Evolutionary conservation across 2,113 vertebrate species (phyloP).

Genomic region (Scomber scombrus): DNA sequence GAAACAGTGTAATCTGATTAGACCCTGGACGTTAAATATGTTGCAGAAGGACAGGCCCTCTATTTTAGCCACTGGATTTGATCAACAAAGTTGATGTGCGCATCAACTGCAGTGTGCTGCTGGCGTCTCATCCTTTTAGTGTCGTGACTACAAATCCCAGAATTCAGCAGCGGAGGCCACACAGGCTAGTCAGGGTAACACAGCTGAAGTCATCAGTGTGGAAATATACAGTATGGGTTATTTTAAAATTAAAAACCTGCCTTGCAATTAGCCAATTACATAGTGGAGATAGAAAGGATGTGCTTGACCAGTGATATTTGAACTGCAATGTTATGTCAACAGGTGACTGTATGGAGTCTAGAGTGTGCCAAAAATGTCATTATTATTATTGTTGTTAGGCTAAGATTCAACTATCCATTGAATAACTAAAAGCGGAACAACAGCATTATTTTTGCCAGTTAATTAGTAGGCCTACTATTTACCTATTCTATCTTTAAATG

Average conservation of each 20-base stretch:
- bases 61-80: neutral
- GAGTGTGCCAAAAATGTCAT: neutral
- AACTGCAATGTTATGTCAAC: neutral
- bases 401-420: too few species aligned
- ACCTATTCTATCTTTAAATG: too few species aligned
- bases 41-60: neutral
- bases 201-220: neutral
- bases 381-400: too few species aligned
- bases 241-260: neutral
- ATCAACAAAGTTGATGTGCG: neutral
- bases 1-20: neutral
- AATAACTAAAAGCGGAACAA: neutral
- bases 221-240: neutral
- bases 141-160: conserved; percentile 79
- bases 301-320: neutral
- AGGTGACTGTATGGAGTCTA: neutral
- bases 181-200: conserved; percentile 25
- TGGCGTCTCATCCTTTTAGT: conserved; percentile 11
- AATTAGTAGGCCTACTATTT: neutral
- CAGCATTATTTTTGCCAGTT: neutral
- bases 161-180: conserved; percentile 48
- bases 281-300: too few species aligned
- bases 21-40: neutral
- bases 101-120: conserved; percentile 46
- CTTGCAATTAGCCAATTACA: too few species aligned